Evolutionary conservation across 2,797 vertebrate species (phyloP), one percentile per base, ranked within the genome.

Genomic region (Spea hammondii): DNA sequence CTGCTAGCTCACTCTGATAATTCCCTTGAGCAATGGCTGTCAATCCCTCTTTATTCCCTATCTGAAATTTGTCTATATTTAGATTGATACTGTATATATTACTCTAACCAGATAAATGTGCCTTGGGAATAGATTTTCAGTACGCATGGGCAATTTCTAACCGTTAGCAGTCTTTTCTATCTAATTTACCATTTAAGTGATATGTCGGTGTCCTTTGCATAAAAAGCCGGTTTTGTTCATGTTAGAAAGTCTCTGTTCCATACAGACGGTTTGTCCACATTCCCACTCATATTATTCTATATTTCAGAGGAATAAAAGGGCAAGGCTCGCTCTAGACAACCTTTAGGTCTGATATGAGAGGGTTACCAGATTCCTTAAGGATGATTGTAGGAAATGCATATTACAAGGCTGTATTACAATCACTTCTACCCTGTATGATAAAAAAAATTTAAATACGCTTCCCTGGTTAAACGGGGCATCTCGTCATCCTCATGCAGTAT

Each of bases 51-150:
- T 81, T 73, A 81, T 81, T 73, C 64, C 79, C 54, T 67, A 70
- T 72, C 74, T 81, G 65, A 59, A 69, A 73, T 77, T 53, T 77
- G 70, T 69, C 74, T 77, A 77, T 81, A 77, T 81, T 81, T 81
- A 81, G 79, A 77, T 77, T 72, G 64, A 77, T 81, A 77, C 74
- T 47, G 74, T 81, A 81, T 81, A 77, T 72, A 69, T 77, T 81
- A 77, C 54, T 48, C 70, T 68, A 77, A 81, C 64, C 71, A 68
- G 65, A 81, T 55, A 72, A 70, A 72, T 70, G 45, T 49, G 5
- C 54, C 62, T 3, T 13, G 62, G 70, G 74, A 76, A 81, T 81
- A 77, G 74, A 81, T 73, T 81, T 81, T 77, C 74, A 77, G 68
- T 77, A 81, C 72, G 49, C 62, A 53, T 8, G n/a, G 62, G 67